Evolutionary conservation across 2,797 vertebrate species (phyloP), one percentile per base, ranked within the genome.

Genomic region (Typhlichthys eigenmanni): DNA sequence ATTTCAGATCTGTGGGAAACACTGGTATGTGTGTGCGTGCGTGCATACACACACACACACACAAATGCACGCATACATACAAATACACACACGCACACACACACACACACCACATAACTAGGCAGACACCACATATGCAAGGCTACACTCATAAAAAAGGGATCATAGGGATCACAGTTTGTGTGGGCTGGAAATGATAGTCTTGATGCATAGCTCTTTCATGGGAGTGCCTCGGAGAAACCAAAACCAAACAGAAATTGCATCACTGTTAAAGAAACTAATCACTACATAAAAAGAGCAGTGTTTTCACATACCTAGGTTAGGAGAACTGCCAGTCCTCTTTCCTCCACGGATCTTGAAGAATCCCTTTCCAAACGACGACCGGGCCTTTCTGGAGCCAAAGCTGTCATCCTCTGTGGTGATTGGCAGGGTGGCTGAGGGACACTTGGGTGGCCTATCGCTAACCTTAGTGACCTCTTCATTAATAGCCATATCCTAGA

Each of bases 281-380:
- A 47, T 45, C 14, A 47, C 19, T 17, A 56, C 13, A 29, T 57
- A 55, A 59, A 7, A 45, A 46, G 29, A 50, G n/a, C 16, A 14
- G 6, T 50, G 48, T 50, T 11, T 60, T 43, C 0, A 85, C 92
- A n/a, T 90, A 99, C 97, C 96, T n/a, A 99, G 92, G 82, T 98
- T 99, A 0, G 95, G 97, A 0, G 93, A 90, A 49, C 95, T 95
- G 1, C 90, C 86, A 0, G 95, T 96, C 85, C 97, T 96, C 83
- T 98, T 99, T 76, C 91, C 94, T 38, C 90, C 95, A 53, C 95
- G 96, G 61, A 98, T 92, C 90, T 97, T 98, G 86, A 99, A 99
- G 82, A 99, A 98, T 16, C 98, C 97, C 38, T 95, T 93, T 57
- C 97, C 97, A 69, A 99, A 99, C 0, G 97, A 99, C 5, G 96